These are phyloP conservation scores for Hippocampus kuda DNA, from an alignment of 2,797 vertebrate genomes.

Conservation along the genomic window DNA sequence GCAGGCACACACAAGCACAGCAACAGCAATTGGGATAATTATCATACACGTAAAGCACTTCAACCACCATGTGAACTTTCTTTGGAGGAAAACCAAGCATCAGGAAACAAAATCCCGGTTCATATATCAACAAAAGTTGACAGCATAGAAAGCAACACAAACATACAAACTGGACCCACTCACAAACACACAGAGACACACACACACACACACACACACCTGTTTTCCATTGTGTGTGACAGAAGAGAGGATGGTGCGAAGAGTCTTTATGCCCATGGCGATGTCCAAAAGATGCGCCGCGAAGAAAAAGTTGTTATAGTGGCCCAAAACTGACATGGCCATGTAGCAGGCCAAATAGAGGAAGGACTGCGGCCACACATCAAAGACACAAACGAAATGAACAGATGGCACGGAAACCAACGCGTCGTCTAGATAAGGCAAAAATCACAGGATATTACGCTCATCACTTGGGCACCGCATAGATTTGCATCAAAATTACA, in stretches of 20 bases:
- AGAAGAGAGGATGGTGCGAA: slow-evolving; percentile 69
- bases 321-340: slow-evolving; percentile 63
- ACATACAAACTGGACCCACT: slow-evolving; percentile 1
- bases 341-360: slow-evolving; percentile 70
- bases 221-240: slow-evolving; percentile 74
- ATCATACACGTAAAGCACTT: too few relatives aligned
- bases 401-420: slow-evolving; percentile 28
- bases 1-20: slow-evolving; percentile 19
- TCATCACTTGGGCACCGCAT: slow-evolving; percentile 11
- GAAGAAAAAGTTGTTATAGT: slow-evolving; percentile 73
- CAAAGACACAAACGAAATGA: slow-evolving; percentile 33
- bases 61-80: too few relatives aligned
- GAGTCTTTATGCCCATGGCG: slow-evolving; percentile 71
- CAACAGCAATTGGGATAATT: background rate
- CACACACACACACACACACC: slow-evolving; percentile 35
- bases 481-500: slow-evolving; percentile 20
- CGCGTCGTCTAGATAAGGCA: slow-evolving; percentile 50
- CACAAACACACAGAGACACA: slow-evolving; percentile 19
- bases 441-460: slow-evolving; percentile 54
- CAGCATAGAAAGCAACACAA: background rate
- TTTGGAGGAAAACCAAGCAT: background rate
- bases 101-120: background rate
- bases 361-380: slow-evolving; percentile 58
- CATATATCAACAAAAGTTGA: background rate
- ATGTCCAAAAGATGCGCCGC: slow-evolving; percentile 70